phyloP scores from a whole-genome alignment of 2,113 vertebrate genomes.

The Asarcornis scutulata region DNA sequence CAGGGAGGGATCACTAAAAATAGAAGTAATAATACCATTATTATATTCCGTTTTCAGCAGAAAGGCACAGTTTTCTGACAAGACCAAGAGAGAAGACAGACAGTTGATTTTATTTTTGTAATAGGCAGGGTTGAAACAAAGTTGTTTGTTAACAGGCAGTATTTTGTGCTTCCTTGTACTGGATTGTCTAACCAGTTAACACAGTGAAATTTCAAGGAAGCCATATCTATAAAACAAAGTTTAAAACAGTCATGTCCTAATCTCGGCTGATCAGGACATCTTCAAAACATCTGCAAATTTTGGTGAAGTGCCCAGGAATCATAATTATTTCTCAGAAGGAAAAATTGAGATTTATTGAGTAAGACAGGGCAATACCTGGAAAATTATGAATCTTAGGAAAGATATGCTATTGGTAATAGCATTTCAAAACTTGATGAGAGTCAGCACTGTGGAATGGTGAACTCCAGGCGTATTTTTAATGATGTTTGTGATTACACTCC shows the following conservation, averaged over 20 bases:
- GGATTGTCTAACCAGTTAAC: neutral
- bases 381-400: conserved; percentile 48
- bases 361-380: conserved; percentile 62
- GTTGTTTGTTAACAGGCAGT: neutral
- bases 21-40: neutral
- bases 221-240: neutral
- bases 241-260: conserved; percentile 54
- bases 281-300: conserved; percentile 70
- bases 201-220: conserved; percentile 1
- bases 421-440: conserved; percentile 19
- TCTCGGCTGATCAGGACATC: conserved; percentile 53
- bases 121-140: neutral
- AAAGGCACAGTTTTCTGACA: neutral
- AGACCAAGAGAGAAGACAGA: neutral
- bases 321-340: conserved; percentile 42
- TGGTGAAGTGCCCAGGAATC: conserved; percentile 58
- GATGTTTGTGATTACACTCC: conserved; percentile 33
- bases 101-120: neutral
- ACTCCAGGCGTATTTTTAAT: conserved; percentile 32
- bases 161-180: neutral
- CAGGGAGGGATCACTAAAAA: neutral
- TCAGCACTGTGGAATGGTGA: conserved; percentile 25
- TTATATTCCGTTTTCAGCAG: neutral
- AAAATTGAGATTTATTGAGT: conserved; percentile 50
- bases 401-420: conserved; percentile 23